These are phyloP conservation scores for Chamaetylas fuelleborni DNA, from an alignment of 2,113 vertebrate species.

Conservation along the genomic window DNA sequence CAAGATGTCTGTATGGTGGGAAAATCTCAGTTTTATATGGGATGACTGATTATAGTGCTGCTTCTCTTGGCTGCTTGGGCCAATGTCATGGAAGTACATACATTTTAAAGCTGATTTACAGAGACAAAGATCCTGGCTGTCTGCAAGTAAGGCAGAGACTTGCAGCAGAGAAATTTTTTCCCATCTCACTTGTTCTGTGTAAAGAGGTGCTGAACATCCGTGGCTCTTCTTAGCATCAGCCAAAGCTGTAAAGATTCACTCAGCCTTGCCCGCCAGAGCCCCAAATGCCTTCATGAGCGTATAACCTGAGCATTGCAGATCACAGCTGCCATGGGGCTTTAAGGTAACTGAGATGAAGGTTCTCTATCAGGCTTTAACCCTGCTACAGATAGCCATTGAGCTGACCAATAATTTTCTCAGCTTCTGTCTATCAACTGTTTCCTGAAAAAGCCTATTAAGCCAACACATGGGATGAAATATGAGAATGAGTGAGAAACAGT, in stretches of 20 bases:
- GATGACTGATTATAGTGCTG: background rate
- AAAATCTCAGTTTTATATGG: background rate
- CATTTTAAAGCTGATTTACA: background rate
- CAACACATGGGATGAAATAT: background rate
- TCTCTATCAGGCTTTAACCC: background rate
- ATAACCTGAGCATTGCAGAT: background rate
- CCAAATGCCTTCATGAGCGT: background rate
- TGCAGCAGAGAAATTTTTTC: background rate
- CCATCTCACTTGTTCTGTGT: background rate
- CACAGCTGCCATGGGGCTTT: background rate
- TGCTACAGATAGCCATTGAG: background rate
- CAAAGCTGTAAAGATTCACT: background rate
- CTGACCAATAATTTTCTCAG: background rate
- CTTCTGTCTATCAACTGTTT: background rate
- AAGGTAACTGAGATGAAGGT: background rate
- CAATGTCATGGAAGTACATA: background rate
- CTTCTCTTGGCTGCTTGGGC: background rate
- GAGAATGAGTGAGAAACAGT: background rate
- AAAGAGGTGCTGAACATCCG: background rate
- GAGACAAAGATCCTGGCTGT: background rate
- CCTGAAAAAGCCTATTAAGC: background rate
- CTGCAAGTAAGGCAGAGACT: background rate
- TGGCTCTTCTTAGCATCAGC: background rate
- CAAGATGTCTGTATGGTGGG: background rate
- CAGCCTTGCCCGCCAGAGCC: background rate